Conservation (phyloP, 2,888 invertebrate species). For the Aporophyla nigra region DNA sequence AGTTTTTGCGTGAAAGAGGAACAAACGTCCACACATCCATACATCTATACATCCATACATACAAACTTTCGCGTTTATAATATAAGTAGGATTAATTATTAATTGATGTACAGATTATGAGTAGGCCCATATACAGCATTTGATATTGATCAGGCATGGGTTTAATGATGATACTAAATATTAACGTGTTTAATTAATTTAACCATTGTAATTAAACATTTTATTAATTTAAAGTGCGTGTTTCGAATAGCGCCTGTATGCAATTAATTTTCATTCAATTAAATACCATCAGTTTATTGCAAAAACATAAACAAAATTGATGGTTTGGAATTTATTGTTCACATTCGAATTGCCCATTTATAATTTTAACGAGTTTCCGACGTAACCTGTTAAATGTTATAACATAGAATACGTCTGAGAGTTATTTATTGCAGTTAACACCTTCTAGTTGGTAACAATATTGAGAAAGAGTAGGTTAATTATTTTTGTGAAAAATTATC, state of each 20-base stretch:
- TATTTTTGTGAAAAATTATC: background rate
- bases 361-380: conserved; percentile 62
- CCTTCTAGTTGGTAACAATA: conserved; percentile 8
- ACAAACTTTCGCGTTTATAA: too few relatives aligned
- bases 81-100: too few relatives aligned
- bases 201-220: background rate
- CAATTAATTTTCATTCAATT: conserved; percentile 13
- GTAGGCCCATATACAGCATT: background rate
- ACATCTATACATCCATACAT: too few relatives aligned
- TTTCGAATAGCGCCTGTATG: background rate
- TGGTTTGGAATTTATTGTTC: conserved; percentile 47
- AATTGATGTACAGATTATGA: background rate
- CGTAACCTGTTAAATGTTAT: conserved; percentile 47
- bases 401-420: conserved; percentile 30
- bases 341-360: conserved; percentile 41
- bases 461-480: conserved; percentile 32
- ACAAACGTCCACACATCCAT: too few relatives aligned
- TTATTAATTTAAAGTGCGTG: background rate
- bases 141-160: background rate
- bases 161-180: background rate
- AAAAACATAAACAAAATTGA: conserved; percentile 15
- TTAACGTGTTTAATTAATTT: background rate
- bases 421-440: conserved; percentile 56
- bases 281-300: background rate
- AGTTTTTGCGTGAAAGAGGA: too few relatives aligned